Evolutionary conservation across 2,113 vertebrate species (phyloP).

Genomic region (Bostrychus sinensis): DNA sequence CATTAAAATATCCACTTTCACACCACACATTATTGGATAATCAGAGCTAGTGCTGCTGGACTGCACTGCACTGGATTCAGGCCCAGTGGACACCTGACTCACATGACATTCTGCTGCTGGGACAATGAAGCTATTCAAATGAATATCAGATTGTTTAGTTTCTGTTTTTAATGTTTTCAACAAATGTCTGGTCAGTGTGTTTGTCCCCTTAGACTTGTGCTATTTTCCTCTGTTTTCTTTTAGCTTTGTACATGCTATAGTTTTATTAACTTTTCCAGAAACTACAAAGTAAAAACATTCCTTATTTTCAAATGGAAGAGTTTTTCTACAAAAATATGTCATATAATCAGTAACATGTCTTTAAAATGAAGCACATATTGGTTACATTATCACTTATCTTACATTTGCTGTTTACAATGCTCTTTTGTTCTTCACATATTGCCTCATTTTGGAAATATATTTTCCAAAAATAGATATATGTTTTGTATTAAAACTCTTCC

Average conservation of each 20-base stretch:
- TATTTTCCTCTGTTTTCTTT: constrained; percentile 14
- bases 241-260: constrained; percentile 16
- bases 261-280: constrained; percentile 29
- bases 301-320: constrained; percentile 37
- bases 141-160: constrained; percentile 9
- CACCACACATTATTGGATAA: constrained; percentile 11
- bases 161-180: constrained; percentile 13
- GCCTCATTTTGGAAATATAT: background rate
- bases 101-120: background rate
- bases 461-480: constrained; percentile 12
- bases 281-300: constrained; percentile 57
- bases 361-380: background rate
- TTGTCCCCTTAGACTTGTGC: constrained; percentile 27
- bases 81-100: constrained; percentile 16
- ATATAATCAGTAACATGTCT: background rate
- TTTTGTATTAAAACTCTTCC: constrained; percentile 49
- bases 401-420: constrained; percentile 1
- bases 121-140: constrained; percentile 16
- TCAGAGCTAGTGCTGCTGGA: constrained; percentile 20
- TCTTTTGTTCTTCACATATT: constrained; percentile 4
- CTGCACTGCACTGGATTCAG: constrained; percentile 25
- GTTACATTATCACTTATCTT: background rate
- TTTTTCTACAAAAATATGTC: constrained; percentile 39
- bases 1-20: constrained; percentile 24
- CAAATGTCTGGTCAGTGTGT: constrained; percentile 15